Conservation (phyloP, 2,113 vertebrate species). For the Proterorhinus semilunaris region DNA sequence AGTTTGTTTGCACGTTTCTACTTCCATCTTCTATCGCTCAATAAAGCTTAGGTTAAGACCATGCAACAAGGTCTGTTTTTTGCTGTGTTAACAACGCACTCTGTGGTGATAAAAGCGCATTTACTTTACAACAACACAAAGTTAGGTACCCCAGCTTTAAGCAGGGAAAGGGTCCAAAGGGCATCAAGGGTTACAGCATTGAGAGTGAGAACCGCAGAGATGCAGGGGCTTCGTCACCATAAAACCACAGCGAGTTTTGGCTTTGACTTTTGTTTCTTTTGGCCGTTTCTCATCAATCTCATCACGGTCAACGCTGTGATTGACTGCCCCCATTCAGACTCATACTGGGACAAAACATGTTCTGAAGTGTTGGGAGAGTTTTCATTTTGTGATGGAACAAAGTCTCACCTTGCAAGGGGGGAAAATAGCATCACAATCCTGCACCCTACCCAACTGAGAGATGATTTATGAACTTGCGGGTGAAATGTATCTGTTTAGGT, state of each 20-base stretch:
- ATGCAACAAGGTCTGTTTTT: no score
- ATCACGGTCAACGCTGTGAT: constrained; percentile 53
- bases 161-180: no score
- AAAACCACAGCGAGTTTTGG: constrained; percentile 44
- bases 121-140: no score
- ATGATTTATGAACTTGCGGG: neutral
- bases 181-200: neutral
- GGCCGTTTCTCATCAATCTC: constrained; percentile 57
- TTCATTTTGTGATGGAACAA: neutral
- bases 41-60: no score
- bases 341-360: constrained; percentile 26
- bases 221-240: constrained; percentile 54
- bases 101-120: no score
- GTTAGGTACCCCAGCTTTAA: no score
- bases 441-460: neutral
- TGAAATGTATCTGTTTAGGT: no score
- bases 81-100: no score
- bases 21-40: no score
- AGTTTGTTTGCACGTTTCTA: no score
- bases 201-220: constrained; percentile 35
- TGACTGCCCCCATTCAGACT: constrained; percentile 37
- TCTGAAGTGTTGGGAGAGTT: constrained; percentile 16
- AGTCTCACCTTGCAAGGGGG: constrained; percentile 16
- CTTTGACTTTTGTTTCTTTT: constrained; percentile 32
- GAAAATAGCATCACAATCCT: neutral